Percentiles rank a stretch among this genome's conserved stretches.
Evolutionary conservation across 2,113 vertebrate species (phyloP).

Genomic region (Cyanistes caeruleus): DNA sequence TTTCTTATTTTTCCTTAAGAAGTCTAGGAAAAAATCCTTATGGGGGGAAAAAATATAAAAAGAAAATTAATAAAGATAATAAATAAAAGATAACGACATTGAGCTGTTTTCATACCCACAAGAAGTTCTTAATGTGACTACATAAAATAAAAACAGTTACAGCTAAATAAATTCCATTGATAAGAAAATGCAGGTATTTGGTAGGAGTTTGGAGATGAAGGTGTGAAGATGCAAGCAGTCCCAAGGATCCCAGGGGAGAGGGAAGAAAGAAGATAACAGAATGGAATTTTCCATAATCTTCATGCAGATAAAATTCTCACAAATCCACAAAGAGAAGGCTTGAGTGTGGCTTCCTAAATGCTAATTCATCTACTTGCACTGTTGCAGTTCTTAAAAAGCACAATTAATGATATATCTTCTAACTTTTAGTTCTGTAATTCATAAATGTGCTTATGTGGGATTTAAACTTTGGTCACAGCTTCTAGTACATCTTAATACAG

Average conservation of each 20-base stretch:
- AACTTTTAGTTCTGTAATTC: not conserved
- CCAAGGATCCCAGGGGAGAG: not conserved
- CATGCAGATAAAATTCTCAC: not conserved
- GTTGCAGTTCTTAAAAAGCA: not conserved
- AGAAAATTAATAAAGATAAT: not conserved
- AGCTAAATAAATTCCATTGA: not conserved
- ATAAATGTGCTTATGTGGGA: not conserved
- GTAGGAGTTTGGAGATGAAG: not conserved
- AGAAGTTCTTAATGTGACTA: not conserved
- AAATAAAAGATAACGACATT: not conserved
- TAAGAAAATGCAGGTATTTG: not conserved
- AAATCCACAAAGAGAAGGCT: not conserved
- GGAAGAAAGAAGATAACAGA: not conserved
- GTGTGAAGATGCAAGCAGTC: not conserved
- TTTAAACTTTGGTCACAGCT: not conserved
- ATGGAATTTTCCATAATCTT: not conserved
- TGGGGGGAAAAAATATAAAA: rapidly evolving
- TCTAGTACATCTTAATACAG: not conserved
- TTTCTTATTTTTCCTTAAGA: not conserved
- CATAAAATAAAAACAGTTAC: not conserved
- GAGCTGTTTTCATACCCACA: not conserved
- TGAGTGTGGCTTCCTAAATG: not conserved
- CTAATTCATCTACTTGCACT: not conserved
- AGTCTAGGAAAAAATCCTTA: not conserved
- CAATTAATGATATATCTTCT: not conserved